Conservation (phyloP, 2,113 vertebrate genomes). For the Saiga tatarica region DNA sequence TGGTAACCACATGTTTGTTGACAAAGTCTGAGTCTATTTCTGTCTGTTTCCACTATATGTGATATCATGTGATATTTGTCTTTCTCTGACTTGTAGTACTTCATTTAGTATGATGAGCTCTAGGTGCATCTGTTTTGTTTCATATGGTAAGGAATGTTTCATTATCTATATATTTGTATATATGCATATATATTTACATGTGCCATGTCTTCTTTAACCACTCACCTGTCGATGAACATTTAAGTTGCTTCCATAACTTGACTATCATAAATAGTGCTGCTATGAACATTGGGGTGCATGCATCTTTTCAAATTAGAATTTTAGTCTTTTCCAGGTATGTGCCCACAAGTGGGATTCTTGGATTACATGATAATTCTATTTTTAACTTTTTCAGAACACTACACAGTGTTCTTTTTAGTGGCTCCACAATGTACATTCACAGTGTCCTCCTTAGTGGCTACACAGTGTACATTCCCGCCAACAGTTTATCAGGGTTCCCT, state of each 20-base stretch:
- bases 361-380: background rate
- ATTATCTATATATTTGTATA: background rate
- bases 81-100: background rate
- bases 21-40: background rate
- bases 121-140: background rate
- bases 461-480: background rate
- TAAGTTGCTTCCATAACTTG: background rate
- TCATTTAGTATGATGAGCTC: background rate
- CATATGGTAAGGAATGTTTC: background rate
- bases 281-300: background rate
- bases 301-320: background rate
- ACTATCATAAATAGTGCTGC: background rate
- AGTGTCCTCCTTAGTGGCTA: background rate
- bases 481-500: background rate
- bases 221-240: background rate
- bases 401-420: background rate
- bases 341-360: background rate
- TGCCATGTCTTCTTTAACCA: background rate
- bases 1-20: background rate
- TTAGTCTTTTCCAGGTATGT: background rate
- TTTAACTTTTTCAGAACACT: background rate
- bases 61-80: background rate
- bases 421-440: background rate
- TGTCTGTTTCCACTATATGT: background rate
- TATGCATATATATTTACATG: background rate